Evolutionary conservation across 2,113 vertebrate genomes (phyloP), one percentile per base, ranked within the genome.

Genomic region (Potamarius usumacintae): DNA sequence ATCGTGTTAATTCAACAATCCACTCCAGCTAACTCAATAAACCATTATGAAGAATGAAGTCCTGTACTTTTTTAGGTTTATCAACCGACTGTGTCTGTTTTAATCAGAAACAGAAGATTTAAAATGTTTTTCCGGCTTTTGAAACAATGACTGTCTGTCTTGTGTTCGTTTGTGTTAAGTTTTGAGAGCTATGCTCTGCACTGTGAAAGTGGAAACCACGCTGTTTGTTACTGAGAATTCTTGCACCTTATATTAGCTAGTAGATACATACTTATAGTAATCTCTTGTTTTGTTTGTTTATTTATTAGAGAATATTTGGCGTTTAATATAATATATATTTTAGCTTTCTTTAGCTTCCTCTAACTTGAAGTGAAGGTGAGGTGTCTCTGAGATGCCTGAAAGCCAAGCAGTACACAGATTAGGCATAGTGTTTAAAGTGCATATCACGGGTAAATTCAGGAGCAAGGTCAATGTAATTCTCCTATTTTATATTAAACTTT

Each of bases 241-340:
- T 42, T 62, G 84, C 84, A 85, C 84, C 34, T 85, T 85, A 60
- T 27, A n/a, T 57, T 62, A 62, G 30, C 34, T 62, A 76, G 20
- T 5, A 58, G 60, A 53, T 76, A 74, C 71, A 20, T 6, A 18
- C 34, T 48, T 48, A 4, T 4, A 48, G 10, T 50, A 12, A 50
- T 5, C 11, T 77, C 74, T 72, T 20, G 18, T 20, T 1, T 42
- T 48, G 9, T 74, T 48, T 85, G 11, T 76, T 62, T 85, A n/a
- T 74, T 85, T 76, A 42, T 27, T 74, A 25, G 67, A 57, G 65
- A 5, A 20, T 52, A 76, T 52, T 76, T 50, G 9, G 22, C 20
- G 48, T 77, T 77, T 0, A 77, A 52, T 50, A 76, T 53, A 12
- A 12, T 57, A 14, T 11, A 42, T 12, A n/a, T 77, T 77, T 76